A percentile compares a stretch with the other conserved stretches of the same genome.
Evolutionary conservation across 2,797 vertebrate species (phyloP).

Genomic region (Syngnathus rostellatus): DNA sequence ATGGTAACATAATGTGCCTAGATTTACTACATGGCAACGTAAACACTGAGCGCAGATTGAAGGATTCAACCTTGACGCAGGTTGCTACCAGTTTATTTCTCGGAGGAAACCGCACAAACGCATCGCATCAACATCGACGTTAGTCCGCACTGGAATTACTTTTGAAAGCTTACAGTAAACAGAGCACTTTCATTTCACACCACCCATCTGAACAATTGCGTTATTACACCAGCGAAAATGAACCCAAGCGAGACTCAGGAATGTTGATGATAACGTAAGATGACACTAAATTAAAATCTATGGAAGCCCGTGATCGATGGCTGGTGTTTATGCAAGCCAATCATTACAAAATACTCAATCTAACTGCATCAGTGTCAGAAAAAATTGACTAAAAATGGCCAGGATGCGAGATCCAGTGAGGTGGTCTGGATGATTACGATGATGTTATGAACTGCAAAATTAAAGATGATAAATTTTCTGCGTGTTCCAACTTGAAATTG

Average conservation of each 20-base stretch:
- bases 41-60: conserved; percentile 17
- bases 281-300: conserved; percentile 55
- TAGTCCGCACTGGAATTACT: conserved; percentile 51
- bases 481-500: neutral
- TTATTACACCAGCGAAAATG: conserved; percentile 61
- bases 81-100: conserved; percentile 1
- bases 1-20: conserved; percentile 23
- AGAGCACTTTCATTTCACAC: conserved; percentile 52
- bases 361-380: conserved; percentile 30
- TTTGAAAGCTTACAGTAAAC: conserved; percentile 45
- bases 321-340: conserved; percentile 44
- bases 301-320: conserved; percentile 45
- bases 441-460: neutral
- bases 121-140: conserved; percentile 35
- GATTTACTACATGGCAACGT: neutral
- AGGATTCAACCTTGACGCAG: neutral
- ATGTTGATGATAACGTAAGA: conserved; percentile 61
- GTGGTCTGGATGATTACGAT: neutral
- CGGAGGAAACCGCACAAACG: conserved; percentile 43
- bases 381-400: conserved; percentile 25
- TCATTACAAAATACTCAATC: conserved; percentile 30
- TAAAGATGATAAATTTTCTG: neutral
- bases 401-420: conserved; percentile 6
- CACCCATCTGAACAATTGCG: conserved; percentile 57
- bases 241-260: conserved; percentile 52